Base-by-base conservation (phyloP, 2,113 vertebrate species). In the Psettodes erumei region DNA sequence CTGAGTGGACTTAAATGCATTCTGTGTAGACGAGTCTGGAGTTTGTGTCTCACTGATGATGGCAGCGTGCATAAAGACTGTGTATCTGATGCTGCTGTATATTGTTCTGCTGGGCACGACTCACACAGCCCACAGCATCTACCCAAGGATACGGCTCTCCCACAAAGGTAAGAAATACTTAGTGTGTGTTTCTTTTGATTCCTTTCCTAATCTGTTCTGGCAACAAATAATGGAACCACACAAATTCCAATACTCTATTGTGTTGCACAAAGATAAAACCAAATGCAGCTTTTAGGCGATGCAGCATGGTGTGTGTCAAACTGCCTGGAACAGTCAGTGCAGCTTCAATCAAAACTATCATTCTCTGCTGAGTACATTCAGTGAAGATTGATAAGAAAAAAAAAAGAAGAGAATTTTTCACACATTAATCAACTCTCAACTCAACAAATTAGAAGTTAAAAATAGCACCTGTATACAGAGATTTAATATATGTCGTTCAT, bases 91-190 rank as follows among this genome's bases (percentile, higher is more conserved):
- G 86, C 81, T 90, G 71, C 66, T 90, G 68, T 79, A 38, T 77
- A 35, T 87, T 23, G 43, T 61, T 71, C 59, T 86, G 80, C 47
- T 79, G 78, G 77, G 74, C 40, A 66, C 64, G 28, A 65, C 79
- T 68, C 81, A 71, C 55, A 33, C 87, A 32, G 86, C 79, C 12
- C 71, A 78, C 35, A 87, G 79, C 79, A 65, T 85, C 79, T 86
- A 92, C 33, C 92, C 92, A 13, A 89, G 92, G 68, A 92, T 93
- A 86, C 82, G 91, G 16, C 90, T 93, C 74, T 90, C 92, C 15
- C 70, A 93, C 77, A 86, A 87, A 86, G 92, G 92, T 92, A 88
- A 82, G 81, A 54, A 15, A 73, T 6, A 56, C 15, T 9, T 2
- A 32, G 23, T 47, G 42, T 62, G 61, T 35, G n/a, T 48, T 53